Evolutionary conservation across 2,113 vertebrate genomes (phyloP), one percentile per base, ranked within the genome.

Genomic region (Oncorhynchus tshawytscha): DNA sequence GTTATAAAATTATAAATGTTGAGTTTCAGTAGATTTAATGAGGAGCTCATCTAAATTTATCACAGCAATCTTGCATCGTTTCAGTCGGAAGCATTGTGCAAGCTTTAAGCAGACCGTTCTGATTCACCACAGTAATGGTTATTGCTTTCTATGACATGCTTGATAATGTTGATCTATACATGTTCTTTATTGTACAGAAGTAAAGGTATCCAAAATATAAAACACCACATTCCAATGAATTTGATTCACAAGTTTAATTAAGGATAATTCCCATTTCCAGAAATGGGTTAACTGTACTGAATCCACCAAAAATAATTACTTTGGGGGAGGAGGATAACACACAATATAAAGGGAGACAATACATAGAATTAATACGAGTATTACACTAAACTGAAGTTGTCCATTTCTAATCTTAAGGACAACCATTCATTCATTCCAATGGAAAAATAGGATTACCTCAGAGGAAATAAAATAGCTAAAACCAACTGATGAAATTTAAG

Each of bases 261-360:
- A 85, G 81, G 74, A 81, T 73, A 84, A 80, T 77, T 60, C 84
- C 88, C 85, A 90, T 88, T 92, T 92, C 91, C 90, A 90, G 88
- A 91, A 92, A 91, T 79, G 82, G 90, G 84, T 81, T 81, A 68
- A 77, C 88, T 87, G 78, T 59, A 80, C 74, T 83, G 64, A 82
- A 81, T 78, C 72, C 84, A 89, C 84, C 84, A 77, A 88, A 79
- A 81, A 87, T 60, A 67, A 64, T 73, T 65, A 81, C 29, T 80
- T 65, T 71, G 39, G 69, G 73, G 77, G 73, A 70, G 78, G 64
- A 51, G 57, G 81, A 74, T 72, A 75, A 79, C 75, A 86, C 82
- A 85, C 80, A 83, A 74, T 75, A 85, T 76, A 83, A 83, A 70
- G 74, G 81, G 71, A 79, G 83, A 90, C 66, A 76, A 86, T 83